These are phyloP conservation scores for Unio pictorum DNA, from an alignment of 2,888 invertebrate species.

Conservation along the genomic window DNA sequence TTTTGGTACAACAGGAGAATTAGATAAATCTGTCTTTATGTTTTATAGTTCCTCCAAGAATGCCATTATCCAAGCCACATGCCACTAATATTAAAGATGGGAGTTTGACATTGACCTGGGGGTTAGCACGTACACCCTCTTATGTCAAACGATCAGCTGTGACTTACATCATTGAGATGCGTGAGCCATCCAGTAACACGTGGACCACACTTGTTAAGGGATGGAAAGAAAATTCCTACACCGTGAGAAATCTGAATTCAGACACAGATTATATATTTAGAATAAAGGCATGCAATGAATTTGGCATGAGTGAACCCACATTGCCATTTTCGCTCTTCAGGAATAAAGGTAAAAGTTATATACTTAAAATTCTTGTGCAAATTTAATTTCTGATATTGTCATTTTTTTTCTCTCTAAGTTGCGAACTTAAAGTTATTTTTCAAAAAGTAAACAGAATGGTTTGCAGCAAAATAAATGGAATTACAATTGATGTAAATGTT, in stretches of 20 bases:
- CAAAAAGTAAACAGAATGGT: no score
- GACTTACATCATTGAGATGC: conserved; percentile 94
- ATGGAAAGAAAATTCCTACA: conserved; percentile 25
- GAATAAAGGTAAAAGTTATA: conserved; percentile 31
- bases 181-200: conserved; percentile 39
- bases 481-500: no score
- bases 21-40: background rate
- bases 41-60: conserved; percentile 55
- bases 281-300: conserved; percentile 95
- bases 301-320: conserved; percentile 96
- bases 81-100: conserved; percentile 94
- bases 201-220: conserved; percentile 38
- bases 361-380: no score
- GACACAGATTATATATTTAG: conserved; percentile 96
- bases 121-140: conserved; percentile 89
- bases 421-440: no score
- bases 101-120: conserved; percentile 92
- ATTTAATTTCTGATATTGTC: no score
- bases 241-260: conserved; percentile 78
- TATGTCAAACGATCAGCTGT: conserved; percentile 85
- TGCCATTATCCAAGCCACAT: conserved; percentile 83
- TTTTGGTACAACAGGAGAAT: no score
- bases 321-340: conserved; percentile 76
- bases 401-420: no score
- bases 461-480: no score